Percentiles rank a stretch among this genome's conserved stretches.
phyloP scores from a whole-genome alignment of 1,140 invertebrate genomes.

The Chymomyza costata region DNA sequence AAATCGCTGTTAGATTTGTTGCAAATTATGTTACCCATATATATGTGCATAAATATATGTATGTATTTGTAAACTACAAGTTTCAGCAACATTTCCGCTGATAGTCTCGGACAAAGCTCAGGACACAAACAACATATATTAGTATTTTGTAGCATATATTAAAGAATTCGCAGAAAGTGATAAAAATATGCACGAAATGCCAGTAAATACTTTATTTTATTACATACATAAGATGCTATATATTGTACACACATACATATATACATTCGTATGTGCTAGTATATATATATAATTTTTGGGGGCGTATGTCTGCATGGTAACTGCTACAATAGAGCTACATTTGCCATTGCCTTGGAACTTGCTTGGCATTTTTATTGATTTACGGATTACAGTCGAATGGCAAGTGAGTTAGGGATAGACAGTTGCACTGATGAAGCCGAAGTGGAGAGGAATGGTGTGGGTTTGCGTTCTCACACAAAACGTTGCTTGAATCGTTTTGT shows the following conservation, averaged over 20 bases:
- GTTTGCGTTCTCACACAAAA: no score
- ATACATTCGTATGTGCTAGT: neutral
- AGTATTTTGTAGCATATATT: slow-evolving; percentile 35
- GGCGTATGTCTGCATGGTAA: neutral
- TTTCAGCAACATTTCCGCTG: slow-evolving; percentile 29
- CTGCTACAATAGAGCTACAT: slow-evolving; percentile 26
- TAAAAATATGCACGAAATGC: slow-evolving; percentile 32
- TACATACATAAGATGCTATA: slow-evolving; percentile 10
- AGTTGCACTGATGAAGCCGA: slow-evolving; percentile 4
- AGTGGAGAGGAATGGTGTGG: neutral
- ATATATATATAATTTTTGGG: no score
- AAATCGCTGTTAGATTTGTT: slow-evolving; percentile 48
- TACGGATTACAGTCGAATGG: slow-evolving; percentile 53
- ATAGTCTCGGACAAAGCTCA: slow-evolving; percentile 8
- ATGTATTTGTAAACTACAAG: slow-evolving; percentile 46
- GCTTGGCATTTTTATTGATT: slow-evolving; percentile 58
- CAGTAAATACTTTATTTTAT: slow-evolving; percentile 36
- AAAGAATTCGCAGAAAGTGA: slow-evolving; percentile 4
- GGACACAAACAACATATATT: slow-evolving; percentile 31
- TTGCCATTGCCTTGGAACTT: slow-evolving; percentile 27
- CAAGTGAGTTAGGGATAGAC: no score
- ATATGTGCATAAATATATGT: slow-evolving; percentile 13
- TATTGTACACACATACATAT: neutral
- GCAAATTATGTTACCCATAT: slow-evolving; percentile 41
- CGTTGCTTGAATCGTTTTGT: no score